Evolutionary conservation across 2,797 vertebrate genomes (phyloP).

Genomic region (Hydrocynus forskahlii): DNA sequence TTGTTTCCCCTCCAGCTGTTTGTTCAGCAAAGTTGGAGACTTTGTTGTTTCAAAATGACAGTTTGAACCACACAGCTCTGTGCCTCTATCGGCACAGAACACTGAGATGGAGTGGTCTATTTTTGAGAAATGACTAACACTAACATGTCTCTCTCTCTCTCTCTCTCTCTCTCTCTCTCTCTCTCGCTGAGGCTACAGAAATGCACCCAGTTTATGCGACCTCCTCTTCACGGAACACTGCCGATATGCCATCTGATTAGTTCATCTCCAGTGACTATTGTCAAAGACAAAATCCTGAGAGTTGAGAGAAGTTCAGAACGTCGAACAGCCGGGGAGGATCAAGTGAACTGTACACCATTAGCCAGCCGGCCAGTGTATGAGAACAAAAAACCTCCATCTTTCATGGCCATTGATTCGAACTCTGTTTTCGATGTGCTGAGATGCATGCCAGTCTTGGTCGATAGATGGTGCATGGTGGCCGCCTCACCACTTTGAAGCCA

Average conservation of each 20-base stretch:
- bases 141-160: not conserved
- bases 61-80: conserved; percentile 20
- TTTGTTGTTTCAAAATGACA: conserved; percentile 32
- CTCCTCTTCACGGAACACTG: conserved; percentile 43
- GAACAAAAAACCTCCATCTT: not conserved
- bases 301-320: conserved; percentile 6
- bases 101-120: conserved; percentile 26
- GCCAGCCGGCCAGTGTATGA: not conserved
- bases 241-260: conserved; percentile 39
- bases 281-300: conserved; percentile 35
- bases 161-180: too few species aligned
- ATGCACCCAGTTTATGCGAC: not conserved
- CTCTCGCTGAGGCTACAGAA: not conserved
- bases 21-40: conserved; percentile 24
- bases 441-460: not conserved
- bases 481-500: conserved; percentile 6
- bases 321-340: not conserved
- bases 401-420: not conserved
- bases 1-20: conserved; percentile 15
- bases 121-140: conserved; percentile 30
- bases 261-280: conserved; percentile 29
- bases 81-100: conserved; percentile 11
- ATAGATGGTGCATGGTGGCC: not conserved
- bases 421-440: not conserved
- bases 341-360: not conserved